Conservation (phyloP, 2,888 invertebrate species). For the Mythimna pallens region DNA sequence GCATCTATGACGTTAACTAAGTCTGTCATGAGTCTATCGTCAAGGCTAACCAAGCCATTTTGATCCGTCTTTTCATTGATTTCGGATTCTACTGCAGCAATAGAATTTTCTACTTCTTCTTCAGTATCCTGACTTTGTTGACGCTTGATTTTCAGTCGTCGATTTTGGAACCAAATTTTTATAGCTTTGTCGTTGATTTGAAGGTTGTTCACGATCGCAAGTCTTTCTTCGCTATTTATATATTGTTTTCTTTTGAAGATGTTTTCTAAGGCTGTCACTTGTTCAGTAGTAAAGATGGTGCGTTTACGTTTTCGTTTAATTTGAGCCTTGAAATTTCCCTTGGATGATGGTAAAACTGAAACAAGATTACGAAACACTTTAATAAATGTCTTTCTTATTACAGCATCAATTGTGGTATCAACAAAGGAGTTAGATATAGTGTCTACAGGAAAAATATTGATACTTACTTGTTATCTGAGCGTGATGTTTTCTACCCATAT, state of each 20-base stretch:
- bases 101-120: conserved; percentile 24
- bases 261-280: conserved; percentile 93
- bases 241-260: conserved; percentile 93
- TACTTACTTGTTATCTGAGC: conserved; percentile 68
- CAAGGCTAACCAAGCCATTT: too few relatives aligned
- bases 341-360: conserved; percentile 63
- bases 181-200: conserved; percentile 93
- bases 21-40: too few relatives aligned
- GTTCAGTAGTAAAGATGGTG: conserved; percentile 94
- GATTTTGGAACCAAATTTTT: conserved; percentile 95
- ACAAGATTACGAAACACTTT: not conserved
- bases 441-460: not conserved
- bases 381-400: not conserved
- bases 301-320: conserved; percentile 91
- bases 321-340: conserved; percentile 64
- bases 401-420: not conserved
- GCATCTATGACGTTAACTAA: too few relatives aligned
- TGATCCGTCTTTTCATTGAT: too few relatives aligned
- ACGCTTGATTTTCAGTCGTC: conserved; percentile 92
- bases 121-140: conserved; percentile 71
- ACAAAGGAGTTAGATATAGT: not conserved
- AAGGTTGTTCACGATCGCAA: conserved; percentile 91
- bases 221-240: conserved; percentile 92
- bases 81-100: not conserved
- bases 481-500: conserved; percentile 47